A percentile compares a stretch with the other conserved stretches of the same genome.
Conservation (phyloP, 2,888 invertebrate species). For the Drosophila siamana region DNA sequence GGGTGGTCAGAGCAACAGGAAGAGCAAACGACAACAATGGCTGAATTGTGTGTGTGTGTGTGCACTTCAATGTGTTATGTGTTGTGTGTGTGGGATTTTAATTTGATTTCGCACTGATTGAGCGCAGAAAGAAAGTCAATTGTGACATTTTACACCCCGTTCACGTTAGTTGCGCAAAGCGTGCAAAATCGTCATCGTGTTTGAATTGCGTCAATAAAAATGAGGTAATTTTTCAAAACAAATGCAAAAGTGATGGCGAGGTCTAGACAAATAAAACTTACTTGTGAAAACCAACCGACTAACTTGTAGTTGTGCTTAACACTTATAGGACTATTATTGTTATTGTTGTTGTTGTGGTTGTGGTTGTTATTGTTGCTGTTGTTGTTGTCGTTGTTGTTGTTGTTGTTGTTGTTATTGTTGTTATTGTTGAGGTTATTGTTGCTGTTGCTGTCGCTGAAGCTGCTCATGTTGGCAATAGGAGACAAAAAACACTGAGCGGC, state of each 20-base stretch:
- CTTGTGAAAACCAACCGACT: constrained; percentile 83
- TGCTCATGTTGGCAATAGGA: constrained; percentile 18
- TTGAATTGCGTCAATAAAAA: constrained; percentile 32
- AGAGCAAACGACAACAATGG: constrained; percentile 48
- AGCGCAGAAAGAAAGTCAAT: constrained; percentile 26
- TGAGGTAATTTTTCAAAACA: constrained; percentile 13
- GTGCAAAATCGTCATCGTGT: constrained; percentile 10
- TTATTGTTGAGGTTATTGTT: constrained; percentile 11
- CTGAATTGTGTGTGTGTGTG: constrained; percentile 20
- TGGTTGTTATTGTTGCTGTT: constrained; percentile 16
- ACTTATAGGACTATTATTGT: constrained; percentile 39
- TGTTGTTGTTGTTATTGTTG: constrained; percentile 2
- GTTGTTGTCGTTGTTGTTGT: constrained; percentile 21
- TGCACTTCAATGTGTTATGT: constrained; percentile 14
- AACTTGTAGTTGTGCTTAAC: constrained; percentile 70
- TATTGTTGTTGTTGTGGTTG: constrained; percentile 29
- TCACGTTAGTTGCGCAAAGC: constrained; percentile 32
- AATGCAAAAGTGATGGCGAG: constrained; percentile 6
- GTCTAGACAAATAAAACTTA: constrained; percentile 73
- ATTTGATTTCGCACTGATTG: constrained; percentile 72
- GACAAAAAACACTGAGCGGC: not conserved
- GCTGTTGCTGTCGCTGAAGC: constrained; percentile 8
- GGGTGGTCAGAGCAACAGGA: constrained; percentile 28
- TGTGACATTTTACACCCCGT: constrained; percentile 40
- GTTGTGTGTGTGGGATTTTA: constrained; percentile 70